phyloP scores from a whole-genome alignment of 2,797 vertebrate species.

The Silurus lanzhouensis region DNA sequence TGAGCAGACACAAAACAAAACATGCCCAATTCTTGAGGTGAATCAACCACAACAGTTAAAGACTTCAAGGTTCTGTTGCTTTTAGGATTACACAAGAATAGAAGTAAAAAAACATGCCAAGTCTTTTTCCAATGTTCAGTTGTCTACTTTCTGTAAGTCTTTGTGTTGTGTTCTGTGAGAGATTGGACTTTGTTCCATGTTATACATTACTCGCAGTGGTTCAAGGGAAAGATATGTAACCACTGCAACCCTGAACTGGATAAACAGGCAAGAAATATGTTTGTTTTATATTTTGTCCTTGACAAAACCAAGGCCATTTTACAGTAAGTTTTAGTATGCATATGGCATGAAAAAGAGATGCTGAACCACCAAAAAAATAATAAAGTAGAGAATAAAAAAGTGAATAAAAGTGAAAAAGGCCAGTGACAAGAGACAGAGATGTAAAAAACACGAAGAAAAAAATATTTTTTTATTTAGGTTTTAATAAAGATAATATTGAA shows the following conservation, averaged over 20 bases:
- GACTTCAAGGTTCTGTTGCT: too few relatives aligned
- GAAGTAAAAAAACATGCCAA: neutral
- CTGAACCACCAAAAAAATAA: neutral
- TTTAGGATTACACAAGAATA: too few relatives aligned
- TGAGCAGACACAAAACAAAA: neutral
- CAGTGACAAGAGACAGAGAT: neutral
- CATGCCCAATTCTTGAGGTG: neutral
- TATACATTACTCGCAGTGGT: neutral
- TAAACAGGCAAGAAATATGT: constrained; percentile 15
- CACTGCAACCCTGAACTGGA: constrained; percentile 6
- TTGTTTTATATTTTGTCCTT: neutral
- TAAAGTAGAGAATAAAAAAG: neutral
- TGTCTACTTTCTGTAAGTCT: neutral
- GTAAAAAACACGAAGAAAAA: neutral
- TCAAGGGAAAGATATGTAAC: neutral
- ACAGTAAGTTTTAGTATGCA: neutral
- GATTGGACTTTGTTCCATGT: neutral
- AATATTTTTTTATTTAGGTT: too few relatives aligned
- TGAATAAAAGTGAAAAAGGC: neutral
- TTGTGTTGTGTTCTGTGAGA: neutral
- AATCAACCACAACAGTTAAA: neutral
- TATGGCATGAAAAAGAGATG: neutral
- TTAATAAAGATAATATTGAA: neutral
- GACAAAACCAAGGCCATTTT: neutral
- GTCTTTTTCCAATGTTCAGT: neutral